Conservation (phyloP, 2,797 vertebrate species). For the Babyrousa celebensis region DNA sequence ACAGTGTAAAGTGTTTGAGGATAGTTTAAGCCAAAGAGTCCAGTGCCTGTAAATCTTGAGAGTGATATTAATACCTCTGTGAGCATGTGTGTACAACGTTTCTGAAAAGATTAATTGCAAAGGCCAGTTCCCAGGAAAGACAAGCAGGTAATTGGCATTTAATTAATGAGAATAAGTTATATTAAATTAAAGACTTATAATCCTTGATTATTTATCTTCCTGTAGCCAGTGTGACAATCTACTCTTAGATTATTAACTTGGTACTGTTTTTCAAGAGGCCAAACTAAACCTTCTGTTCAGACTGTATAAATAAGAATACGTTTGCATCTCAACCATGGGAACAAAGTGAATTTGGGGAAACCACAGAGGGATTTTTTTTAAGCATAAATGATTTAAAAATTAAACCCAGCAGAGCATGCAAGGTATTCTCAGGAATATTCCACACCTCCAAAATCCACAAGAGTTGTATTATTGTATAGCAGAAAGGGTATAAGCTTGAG, state of each 20-base stretch:
- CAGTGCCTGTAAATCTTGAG: constrained; percentile 85
- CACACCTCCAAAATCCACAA: constrained; percentile 8
- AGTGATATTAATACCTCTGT: constrained; percentile 86
- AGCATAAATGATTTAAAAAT: constrained; percentile 42
- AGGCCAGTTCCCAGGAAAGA: constrained; percentile 86
- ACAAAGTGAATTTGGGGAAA: constrained; percentile 70
- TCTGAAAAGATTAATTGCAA: constrained; percentile 85
- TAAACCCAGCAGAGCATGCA: constrained; percentile 6
- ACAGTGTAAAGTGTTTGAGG: constrained; percentile 83
- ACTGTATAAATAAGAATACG: constrained; percentile 65
- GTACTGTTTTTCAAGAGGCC: constrained; percentile 64
- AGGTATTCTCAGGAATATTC: not conserved
- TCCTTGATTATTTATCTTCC: constrained; percentile 87
- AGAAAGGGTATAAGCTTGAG: not conserved
- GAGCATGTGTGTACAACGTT: constrained; percentile 79
- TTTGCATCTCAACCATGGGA: constrained; percentile 61
- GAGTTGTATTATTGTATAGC: not conserved
- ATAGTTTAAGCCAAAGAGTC: constrained; percentile 84
- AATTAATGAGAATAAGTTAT: constrained; percentile 88
- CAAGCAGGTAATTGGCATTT: constrained; percentile 87
- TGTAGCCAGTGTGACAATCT: constrained; percentile 77
- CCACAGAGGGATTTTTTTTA: not conserved
- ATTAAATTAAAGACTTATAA: constrained; percentile 87
- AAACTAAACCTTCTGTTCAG: constrained; percentile 67
- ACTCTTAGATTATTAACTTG: constrained; percentile 80